These are phyloP conservation scores for Anableps anableps DNA, from an alignment of 2,797 vertebrate genomes.

Conservation along the genomic window DNA sequence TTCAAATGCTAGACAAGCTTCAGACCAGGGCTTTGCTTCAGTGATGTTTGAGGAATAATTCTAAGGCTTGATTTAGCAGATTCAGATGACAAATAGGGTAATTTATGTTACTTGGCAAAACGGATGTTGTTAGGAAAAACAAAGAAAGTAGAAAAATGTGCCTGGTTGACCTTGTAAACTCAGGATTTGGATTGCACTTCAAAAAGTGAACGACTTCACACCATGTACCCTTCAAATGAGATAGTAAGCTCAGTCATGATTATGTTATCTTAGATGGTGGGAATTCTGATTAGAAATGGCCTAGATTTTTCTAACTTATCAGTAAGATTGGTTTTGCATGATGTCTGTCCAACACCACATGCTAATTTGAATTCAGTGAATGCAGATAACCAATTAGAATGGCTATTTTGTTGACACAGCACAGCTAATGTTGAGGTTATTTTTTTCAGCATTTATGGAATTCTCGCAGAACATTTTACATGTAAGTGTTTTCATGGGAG, in stretches of 20 bases:
- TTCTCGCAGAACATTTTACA: constrained; percentile 46
- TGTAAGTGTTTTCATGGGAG: constrained; percentile 58
- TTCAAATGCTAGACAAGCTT: constrained; percentile 42
- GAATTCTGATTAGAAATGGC: constrained; percentile 51
- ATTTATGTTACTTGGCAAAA: constrained; percentile 66
- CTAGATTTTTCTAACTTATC: constrained; percentile 46
- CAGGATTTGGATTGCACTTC: not conserved
- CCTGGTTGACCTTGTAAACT: constrained; percentile 65
- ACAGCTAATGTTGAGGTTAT: constrained; percentile 43
- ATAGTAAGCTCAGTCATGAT: constrained; percentile 23
- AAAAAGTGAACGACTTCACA: constrained; percentile 13
- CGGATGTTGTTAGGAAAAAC: constrained; percentile 76
- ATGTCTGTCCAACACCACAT: constrained; percentile 27
- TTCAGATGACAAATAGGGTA: constrained; percentile 48
- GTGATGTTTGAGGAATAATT: constrained; percentile 65
- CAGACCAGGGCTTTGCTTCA: constrained; percentile 54
- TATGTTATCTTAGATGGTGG: constrained; percentile 34
- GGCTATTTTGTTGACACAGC: constrained; percentile 56
- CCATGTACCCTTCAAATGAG: constrained; percentile 28
- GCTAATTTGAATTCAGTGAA: constrained; percentile 38
- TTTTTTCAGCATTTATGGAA: constrained; percentile 53
- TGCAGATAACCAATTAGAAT: constrained; percentile 50
- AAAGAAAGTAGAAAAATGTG: constrained; percentile 68
- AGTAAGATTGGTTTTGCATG: constrained; percentile 41
- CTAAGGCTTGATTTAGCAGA: constrained; percentile 72